Evolutionary conservation across 1,140 invertebrate genomes (phyloP), one percentile per base, ranked within the genome.

Genomic region (Aphelinus certus): DNA sequence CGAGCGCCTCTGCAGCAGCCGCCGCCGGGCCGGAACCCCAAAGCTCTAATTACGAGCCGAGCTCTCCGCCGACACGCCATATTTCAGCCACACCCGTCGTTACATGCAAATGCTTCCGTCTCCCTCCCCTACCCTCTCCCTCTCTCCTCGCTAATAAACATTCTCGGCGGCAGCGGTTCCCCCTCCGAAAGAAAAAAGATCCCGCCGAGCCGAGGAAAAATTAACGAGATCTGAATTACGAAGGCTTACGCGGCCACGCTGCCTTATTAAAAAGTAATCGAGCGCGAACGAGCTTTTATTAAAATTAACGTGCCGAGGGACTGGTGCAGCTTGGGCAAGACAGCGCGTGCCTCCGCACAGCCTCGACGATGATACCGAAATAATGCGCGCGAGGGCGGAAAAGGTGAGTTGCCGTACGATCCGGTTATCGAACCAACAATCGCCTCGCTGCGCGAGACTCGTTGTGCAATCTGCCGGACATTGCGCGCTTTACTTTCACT

Each of bases 91-190:
- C 78, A 79, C 80, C 80, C 79, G 73, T 83, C 85, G 83, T 88
- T 88, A 86, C 85, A 87, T 87, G 86, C 87, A 88, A 88, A 88
- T 88, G 85, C 84, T 85, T 82, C 84, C 76, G 76, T 82, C 79
- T 82, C 26, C 26, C 26, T 26, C 26, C 26, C 26, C 26, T 26
- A 26, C 26, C 26, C 26, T 26, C 26, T 26, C 26, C 26, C 26
- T 26, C 83, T 84, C 80, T 83, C 84, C 85, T 81, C 79, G 77
- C 77, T 78, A 84, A 86, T 86, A 85, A 86, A 86, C 83, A 82
- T 82, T 81, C 79, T 77, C 76, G 49, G 49, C 70, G 58, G 10
- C 60, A 66, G 67, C 62, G 63, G 26, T 56, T n/a, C 65, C 45
- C 49, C 58, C 10, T 53, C 61, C 72, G 51, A 57, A 67, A 61